Percentiles rank a stretch among this genome's conserved stretches.
Conservation (phyloP, 2,888 invertebrate species). For the Eumacrocentrus americanus region DNA sequence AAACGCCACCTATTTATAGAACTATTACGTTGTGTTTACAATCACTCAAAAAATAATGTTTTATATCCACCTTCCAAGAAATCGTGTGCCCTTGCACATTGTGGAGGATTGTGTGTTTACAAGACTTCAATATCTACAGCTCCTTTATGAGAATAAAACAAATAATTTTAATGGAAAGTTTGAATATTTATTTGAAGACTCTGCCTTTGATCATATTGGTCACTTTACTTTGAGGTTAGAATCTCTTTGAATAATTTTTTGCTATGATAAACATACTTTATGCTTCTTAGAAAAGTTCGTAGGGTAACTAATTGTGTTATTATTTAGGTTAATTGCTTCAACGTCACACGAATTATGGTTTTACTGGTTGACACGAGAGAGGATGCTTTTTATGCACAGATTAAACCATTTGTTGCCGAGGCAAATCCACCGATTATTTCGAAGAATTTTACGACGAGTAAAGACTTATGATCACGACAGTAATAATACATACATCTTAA, state of each 20-base stretch:
- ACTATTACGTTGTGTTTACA: no score
- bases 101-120: conserved; percentile 65
- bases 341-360: conserved; percentile 46
- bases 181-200: conserved; percentile 68
- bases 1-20: no score
- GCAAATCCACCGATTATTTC: conserved; percentile 51
- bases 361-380: conserved; percentile 51
- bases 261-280: background rate
- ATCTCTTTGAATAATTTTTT: conserved; percentile 28
- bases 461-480: conserved; percentile 30
- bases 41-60: conserved; percentile 61
- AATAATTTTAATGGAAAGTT: conserved; percentile 59
- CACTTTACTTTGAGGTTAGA: conserved; percentile 66
- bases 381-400: conserved; percentile 48
- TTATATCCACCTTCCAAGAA: conserved; percentile 67
- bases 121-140: conserved; percentile 64
- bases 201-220: conserved; percentile 67
- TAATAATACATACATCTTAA: conserved; percentile 36
- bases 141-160: conserved; percentile 53
- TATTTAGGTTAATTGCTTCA: conserved; percentile 50
- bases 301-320: conserved; percentile 12
- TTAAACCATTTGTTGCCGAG: conserved; percentile 44
- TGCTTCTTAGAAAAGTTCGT: background rate
- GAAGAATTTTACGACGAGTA: conserved; percentile 43
- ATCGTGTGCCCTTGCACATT: conserved; percentile 64